These are phyloP conservation scores for Strigamia transsilvanica DNA, from an alignment of 2,888 invertebrate genomes.

Conservation along the genomic window DNA sequence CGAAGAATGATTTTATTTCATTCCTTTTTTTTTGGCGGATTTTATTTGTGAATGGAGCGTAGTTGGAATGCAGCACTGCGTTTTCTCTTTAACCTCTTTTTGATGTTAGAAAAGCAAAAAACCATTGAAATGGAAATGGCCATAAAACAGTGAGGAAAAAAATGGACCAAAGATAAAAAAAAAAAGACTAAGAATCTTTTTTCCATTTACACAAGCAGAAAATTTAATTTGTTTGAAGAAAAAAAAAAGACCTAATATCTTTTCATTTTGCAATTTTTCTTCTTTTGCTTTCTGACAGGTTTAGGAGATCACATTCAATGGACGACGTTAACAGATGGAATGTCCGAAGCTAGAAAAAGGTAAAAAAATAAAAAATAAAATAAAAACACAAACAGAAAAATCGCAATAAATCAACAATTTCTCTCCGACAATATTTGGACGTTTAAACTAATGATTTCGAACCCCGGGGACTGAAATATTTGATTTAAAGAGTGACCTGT, in stretches of 20 bases:
- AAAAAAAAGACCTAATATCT: neutral
- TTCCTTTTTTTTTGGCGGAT: too few relatives aligned
- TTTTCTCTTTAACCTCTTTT: slow-evolving; percentile 43
- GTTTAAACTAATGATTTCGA: neutral
- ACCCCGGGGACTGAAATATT: too few relatives aligned
- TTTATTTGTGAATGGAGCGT: neutral
- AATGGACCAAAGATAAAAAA: neutral
- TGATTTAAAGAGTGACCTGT: too few relatives aligned
- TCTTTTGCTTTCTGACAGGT: slow-evolving; percentile 55
- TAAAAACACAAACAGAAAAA: too few relatives aligned
- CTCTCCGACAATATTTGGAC: neutral
- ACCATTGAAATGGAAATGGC: slow-evolving; percentile 27
- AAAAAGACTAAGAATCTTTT: neutral
- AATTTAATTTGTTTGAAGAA: slow-evolving; percentile 5
- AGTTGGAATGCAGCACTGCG: slow-evolving; percentile 15
- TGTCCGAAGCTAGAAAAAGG: slow-evolving; percentile 57
- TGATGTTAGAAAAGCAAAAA: slow-evolving; percentile 10
- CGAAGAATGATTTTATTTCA: too few relatives aligned
- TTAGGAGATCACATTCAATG: slow-evolving; percentile 59
- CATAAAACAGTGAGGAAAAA: neutral
- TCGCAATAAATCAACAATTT: too few relatives aligned
- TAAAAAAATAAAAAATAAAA: too few relatives aligned
- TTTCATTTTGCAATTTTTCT: neutral
- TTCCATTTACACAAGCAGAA: neutral
- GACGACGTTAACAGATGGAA: slow-evolving; percentile 59